Conservation (phyloP, 2,113 vertebrate genomes). For the Emydocephalus ijimae region DNA sequence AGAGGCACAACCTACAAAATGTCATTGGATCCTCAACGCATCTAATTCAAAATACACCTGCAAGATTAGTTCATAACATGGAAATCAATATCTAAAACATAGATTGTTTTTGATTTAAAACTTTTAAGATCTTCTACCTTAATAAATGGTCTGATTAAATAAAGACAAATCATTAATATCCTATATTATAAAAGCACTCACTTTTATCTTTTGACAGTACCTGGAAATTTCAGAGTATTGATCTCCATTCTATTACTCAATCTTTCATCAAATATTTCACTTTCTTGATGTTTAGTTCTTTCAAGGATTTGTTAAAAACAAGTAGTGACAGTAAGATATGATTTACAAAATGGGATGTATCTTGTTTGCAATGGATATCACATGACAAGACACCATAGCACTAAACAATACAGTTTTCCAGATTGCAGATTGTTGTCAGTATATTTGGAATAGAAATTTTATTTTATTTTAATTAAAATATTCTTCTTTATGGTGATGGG, state of each 20-base stretch:
- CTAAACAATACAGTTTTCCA: conserved; percentile 17
- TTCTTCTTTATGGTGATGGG: background rate
- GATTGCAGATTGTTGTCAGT: conserved; percentile 38
- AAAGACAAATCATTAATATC: background rate
- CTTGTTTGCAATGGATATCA: background rate
- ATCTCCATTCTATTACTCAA: conserved; percentile 35
- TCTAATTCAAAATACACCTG: background rate
- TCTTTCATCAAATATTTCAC: conserved; percentile 28
- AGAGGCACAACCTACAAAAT: background rate
- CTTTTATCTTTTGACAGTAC: background rate
- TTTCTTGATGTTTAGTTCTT: conserved; percentile 24
- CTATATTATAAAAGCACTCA: background rate
- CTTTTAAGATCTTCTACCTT: conserved; percentile 15
- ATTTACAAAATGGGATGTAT: conserved; percentile 2
- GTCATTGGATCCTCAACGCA: background rate
- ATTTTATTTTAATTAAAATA: background rate
- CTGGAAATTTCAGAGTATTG: background rate
- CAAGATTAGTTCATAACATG: background rate
- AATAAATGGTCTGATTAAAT: background rate
- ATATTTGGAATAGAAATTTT: background rate
- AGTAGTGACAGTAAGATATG: background rate
- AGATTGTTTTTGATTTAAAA: conserved; percentile 16
- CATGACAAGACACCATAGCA: background rate
- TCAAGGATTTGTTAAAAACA: conserved; percentile 34
- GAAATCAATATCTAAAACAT: background rate